A percentile compares a stretch with the other conserved stretches of the same genome.
Evolutionary conservation across 2,888 invertebrate species (phyloP).

Genomic region (Alloplasta piceator): DNA sequence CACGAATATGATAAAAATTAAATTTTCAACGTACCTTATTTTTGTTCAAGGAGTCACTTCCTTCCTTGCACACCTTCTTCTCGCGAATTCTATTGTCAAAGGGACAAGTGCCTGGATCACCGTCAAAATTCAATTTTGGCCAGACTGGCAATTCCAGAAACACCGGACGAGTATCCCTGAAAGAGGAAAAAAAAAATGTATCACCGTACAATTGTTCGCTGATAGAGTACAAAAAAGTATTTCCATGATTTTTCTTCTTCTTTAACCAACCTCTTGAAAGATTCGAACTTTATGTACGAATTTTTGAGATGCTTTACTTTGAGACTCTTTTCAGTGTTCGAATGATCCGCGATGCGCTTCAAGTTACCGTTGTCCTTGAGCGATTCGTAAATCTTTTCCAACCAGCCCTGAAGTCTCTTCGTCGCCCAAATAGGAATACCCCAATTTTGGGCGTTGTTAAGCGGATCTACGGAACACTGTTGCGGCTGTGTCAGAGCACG

Average conservation of each 20-base stretch:
- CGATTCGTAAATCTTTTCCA: slow-evolving; percentile 88
- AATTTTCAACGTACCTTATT: slow-evolving; percentile 74
- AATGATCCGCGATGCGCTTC: slow-evolving; percentile 71
- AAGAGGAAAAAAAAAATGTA: slow-evolving; percentile 42
- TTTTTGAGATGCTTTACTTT: slow-evolving; percentile 87
- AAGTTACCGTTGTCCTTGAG: slow-evolving; percentile 80
- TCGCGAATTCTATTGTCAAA: slow-evolving; percentile 78
- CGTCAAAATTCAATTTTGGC: slow-evolving; percentile 85
- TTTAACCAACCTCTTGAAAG: slow-evolving; percentile 85
- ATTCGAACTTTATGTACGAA: slow-evolving; percentile 90
- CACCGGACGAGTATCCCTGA: slow-evolving; percentile 86
- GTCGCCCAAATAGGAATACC: slow-evolving; percentile 85
- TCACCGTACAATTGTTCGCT: too few relatives aligned
- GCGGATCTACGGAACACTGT: slow-evolving; percentile 83
- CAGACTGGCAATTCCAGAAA: slow-evolving; percentile 87
- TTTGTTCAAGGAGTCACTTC: slow-evolving; percentile 74
- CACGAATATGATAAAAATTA: slow-evolving; percentile 2
- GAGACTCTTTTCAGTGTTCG: slow-evolving; percentile 72
- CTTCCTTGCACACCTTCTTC: slow-evolving; percentile 74
- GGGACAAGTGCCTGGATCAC: slow-evolving; percentile 82
- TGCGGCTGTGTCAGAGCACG: slow-evolving; percentile 85
- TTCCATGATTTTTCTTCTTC: too few relatives aligned
- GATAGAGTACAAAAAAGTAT: too few relatives aligned
- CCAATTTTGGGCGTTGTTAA: slow-evolving; percentile 85
- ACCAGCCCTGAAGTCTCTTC: slow-evolving; percentile 84